These are phyloP conservation scores for Acipenser oxyrinchus DNA, from an alignment of 2,797 vertebrate genomes.

Conservation along the genomic window DNA sequence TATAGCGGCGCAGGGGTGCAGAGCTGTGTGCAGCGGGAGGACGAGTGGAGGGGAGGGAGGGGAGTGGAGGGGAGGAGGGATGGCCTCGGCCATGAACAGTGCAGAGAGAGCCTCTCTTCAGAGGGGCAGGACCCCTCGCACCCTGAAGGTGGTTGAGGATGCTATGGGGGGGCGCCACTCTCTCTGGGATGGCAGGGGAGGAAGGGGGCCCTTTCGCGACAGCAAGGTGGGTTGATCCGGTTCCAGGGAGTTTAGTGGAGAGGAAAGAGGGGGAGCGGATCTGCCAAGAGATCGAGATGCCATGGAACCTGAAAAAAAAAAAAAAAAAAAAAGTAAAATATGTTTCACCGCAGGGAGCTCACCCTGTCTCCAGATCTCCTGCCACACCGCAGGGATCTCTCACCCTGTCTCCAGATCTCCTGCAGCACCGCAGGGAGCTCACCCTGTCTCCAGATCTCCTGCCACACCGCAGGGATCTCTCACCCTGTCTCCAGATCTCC, in stretches of 20 bases:
- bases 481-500: slow-evolving; percentile 20
- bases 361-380: too few species aligned
- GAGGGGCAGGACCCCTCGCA: not conserved
- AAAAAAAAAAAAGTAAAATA: too few species aligned
- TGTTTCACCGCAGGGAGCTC: too few species aligned
- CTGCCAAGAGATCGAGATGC: not conserved
- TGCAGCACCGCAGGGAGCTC: not conserved
- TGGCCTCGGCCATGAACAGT: not conserved
- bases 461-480: not conserved
- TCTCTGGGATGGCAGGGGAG: not conserved
- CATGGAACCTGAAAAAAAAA: not conserved
- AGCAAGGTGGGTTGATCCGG: not conserved
- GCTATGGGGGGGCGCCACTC: not conserved
- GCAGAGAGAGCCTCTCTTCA: not conserved
- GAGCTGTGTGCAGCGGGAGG: not conserved
- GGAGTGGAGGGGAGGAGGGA: not conserved
- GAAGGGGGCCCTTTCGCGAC: not conserved
- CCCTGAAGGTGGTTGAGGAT: not conserved
- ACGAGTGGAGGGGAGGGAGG: not conserved
- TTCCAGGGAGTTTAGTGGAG: not conserved
- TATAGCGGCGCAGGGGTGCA: not conserved
- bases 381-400: too few species aligned
- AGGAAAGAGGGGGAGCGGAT: not conserved
- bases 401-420: too few species aligned
- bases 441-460: slow-evolving; percentile 21